Percentiles rank a stretch among this genome's conserved stretches.
Conservation (phyloP, 2,113 vertebrate genomes). For the Lophius piscatorius region DNA sequence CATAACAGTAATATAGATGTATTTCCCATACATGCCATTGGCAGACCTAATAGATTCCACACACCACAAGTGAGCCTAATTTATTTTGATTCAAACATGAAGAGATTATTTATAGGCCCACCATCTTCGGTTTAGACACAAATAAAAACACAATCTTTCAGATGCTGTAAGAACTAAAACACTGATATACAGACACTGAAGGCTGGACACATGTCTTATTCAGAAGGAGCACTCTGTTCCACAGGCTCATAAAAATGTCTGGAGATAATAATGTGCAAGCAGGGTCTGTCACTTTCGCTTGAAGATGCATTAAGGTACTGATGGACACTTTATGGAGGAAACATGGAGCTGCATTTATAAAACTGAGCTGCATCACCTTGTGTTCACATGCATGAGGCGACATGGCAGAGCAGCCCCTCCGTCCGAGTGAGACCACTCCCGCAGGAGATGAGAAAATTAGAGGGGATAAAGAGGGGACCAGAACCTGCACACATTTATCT, state of each 20-base stretch:
- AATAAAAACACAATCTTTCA: slow-evolving; percentile 25
- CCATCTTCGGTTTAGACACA: slow-evolving; percentile 11
- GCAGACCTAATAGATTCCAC: slow-evolving; percentile 35
- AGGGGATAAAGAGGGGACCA: background rate
- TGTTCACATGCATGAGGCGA: slow-evolving; percentile 56
- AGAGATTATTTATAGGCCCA: slow-evolving; percentile 21
- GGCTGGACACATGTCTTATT: slow-evolving; percentile 64
- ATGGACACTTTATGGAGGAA: slow-evolving; percentile 73
- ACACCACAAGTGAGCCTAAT: slow-evolving; percentile 30
- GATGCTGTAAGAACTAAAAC: slow-evolving; percentile 25
- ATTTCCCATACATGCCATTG: slow-evolving; percentile 34
- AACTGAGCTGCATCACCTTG: slow-evolving; percentile 68
- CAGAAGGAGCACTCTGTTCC: slow-evolving; percentile 65
- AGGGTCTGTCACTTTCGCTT: slow-evolving; percentile 66
- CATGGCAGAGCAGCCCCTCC: slow-evolving; percentile 48
- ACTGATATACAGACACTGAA: slow-evolving; percentile 39
- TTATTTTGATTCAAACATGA: slow-evolving; percentile 25
- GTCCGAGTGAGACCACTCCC: slow-evolving; percentile 66
- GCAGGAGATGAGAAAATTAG: slow-evolving; percentile 66
- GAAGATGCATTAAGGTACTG: slow-evolving; percentile 72
- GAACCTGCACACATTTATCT: slow-evolving; percentile 36
- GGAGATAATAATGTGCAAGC: slow-evolving; percentile 72
- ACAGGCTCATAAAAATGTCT: slow-evolving; percentile 70
- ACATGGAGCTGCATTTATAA: slow-evolving; percentile 74
- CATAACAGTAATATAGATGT: slow-evolving; percentile 59